Base-by-base conservation (phyloP, 2,797 vertebrate species). In the Dendrocincla tyrannina region DNA sequence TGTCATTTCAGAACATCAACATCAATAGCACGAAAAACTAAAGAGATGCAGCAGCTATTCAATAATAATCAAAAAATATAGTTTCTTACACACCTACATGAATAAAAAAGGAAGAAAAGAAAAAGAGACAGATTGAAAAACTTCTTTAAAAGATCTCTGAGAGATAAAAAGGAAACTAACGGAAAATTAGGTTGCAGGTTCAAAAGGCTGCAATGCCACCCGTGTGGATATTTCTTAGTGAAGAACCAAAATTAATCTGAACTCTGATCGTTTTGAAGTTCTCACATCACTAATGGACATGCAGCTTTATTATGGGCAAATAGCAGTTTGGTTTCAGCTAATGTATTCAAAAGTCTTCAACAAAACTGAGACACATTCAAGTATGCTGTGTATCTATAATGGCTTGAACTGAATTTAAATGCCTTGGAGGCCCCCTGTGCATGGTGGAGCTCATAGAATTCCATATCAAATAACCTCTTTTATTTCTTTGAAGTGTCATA, bases 211-310 rank as follows among this genome's bases (percentile, higher is more conserved):
- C 24, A 73, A 19, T 78, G 50, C 46, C 85, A 93, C 88, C 62
- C 88, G n/a, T 28, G 2, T 81, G 44, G 73, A n/a, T 79, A 84
- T 59, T 95, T 90, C 77, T 93, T 41, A 73, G 5, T 37, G 59
- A 90, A 83, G 42, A 88, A 86, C 25, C 47, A 37, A 91, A 93
- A 95, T 85, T 78, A 84, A 86, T 88, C 41, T 89, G 81, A 97
- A 91, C 91, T 94, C 67, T 89, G 77, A 92, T 80, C 44, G 53
- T 77, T 94, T 89, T 91, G 68, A 96, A 95, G 62, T 91, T 89
- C 49, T 89, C 0, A 1, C 50, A 80, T 80, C 64, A 72, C 46
- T 80, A 78, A 72, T 64, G 75, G 37, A 91, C 70, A 91, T 66
- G 41, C 7, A 58, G 13, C 30, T 75, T 39, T 68, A 12, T 82